These are phyloP conservation scores for Drosophila funebris DNA, from an alignment of 1,140 invertebrate species.

Conservation along the genomic window DNA sequence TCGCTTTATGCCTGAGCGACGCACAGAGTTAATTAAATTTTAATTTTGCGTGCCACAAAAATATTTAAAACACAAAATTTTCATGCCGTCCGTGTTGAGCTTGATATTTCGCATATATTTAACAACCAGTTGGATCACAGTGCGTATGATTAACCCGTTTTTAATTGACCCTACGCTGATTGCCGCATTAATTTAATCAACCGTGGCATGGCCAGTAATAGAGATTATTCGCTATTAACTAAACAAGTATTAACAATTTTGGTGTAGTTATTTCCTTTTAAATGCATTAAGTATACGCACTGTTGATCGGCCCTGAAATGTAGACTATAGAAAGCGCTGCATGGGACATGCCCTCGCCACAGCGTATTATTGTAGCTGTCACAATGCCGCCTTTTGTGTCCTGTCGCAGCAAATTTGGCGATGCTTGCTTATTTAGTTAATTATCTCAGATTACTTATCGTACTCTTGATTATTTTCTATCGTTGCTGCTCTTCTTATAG, in stretches of 20 bases:
- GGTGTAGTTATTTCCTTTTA: not conserved
- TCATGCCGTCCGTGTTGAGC: conserved; percentile 30
- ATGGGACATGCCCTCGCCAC: conserved; percentile 2
- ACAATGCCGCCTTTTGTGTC: conserved; percentile 28
- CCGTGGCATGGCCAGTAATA: not conserved
- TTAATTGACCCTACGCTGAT: conserved; percentile 2
- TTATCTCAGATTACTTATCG: conserved; percentile 74
- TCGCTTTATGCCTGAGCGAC: not conserved
- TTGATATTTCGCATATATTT: conserved; percentile 59
- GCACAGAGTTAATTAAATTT: conserved; percentile 65
- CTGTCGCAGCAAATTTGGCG: conserved; percentile 73
- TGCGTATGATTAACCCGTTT: conserved; percentile 16
- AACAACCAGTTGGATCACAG: not conserved
- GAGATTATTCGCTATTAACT: not conserved
- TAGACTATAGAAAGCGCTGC: conserved; percentile 22
- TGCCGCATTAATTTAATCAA: not conserved
- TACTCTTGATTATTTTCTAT: conserved; percentile 78
- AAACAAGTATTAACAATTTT: no score
- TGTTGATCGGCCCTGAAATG: not conserved
- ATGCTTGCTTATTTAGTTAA: conserved; percentile 78
- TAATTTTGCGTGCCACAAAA: conserved; percentile 58
- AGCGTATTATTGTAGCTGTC: conserved; percentile 16
- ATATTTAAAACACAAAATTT: conserved; percentile 64
- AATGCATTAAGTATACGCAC: conserved; percentile 31
- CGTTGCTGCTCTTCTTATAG: conserved; percentile 20